Evolutionary conservation across 2,888 invertebrate genomes (phyloP).

Genomic region (Mimachlamys varia): DNA sequence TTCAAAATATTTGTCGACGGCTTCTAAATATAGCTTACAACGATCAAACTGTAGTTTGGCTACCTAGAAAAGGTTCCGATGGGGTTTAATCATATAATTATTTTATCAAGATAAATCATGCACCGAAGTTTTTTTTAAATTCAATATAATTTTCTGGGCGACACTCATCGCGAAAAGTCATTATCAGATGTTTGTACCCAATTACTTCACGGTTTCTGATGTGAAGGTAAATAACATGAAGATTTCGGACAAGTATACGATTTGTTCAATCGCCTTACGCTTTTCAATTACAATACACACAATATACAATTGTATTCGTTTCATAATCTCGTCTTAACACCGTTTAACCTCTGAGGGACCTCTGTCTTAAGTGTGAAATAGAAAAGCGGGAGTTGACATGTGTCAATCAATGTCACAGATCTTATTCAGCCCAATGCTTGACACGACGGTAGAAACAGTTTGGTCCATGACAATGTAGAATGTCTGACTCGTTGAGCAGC

Average conservation of each 20-base stretch:
- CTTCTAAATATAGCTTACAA: slow-evolving; percentile 7
- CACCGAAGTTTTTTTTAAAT: background rate
- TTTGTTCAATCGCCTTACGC: slow-evolving; percentile 19
- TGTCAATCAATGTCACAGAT: slow-evolving; percentile 48
- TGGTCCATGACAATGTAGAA: slow-evolving; percentile 20
- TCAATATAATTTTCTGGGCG: background rate
- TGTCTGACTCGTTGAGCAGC: slow-evolving; percentile 2
- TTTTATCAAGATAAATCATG: background rate
- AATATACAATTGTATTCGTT: slow-evolving; percentile 7
- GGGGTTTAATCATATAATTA: background rate
- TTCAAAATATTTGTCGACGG: slow-evolving; percentile 22
- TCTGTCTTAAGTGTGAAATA: background rate
- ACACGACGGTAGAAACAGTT: slow-evolving; percentile 45
- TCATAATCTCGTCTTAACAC: background rate
- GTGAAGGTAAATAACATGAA: background rate
- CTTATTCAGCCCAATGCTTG: slow-evolving; percentile 45
- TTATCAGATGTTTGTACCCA: background rate
- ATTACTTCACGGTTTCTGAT: background rate
- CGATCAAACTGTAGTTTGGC: background rate
- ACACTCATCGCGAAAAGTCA: background rate
- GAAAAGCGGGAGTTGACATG: slow-evolving; percentile 42
- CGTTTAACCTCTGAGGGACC: slow-evolving; percentile 16
- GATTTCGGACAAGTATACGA: background rate
- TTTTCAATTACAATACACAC: slow-evolving; percentile 21
- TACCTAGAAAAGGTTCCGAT: background rate